Evolutionary conservation across 1,140 invertebrate genomes (phyloP), one percentile per base, ranked within the genome.

Genomic region (Prorops nasuta): DNA sequence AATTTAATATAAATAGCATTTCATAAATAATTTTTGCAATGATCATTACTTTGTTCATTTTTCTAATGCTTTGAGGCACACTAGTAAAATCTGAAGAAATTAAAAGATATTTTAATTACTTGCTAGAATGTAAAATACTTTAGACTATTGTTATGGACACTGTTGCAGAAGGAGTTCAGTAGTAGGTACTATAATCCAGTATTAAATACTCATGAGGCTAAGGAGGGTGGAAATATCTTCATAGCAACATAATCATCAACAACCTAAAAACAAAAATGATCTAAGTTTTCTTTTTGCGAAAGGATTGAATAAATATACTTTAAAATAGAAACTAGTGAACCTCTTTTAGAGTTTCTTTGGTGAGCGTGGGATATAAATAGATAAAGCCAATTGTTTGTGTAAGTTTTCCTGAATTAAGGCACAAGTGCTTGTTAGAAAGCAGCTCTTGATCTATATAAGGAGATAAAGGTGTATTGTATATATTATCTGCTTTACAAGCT

Each of bases 391-490:
- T 72, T 37, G 72, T 72, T 7, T 56, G 54, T 52, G 80, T 77
- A 22, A 94, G 71, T 68, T 89, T 90, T 45, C 69, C 70, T 16
- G 86, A 84, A 71, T 90, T 82, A 54, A 95, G 78, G 66, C 88
- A 82, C 36, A 94, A 79, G 71, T 92, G 86, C 63, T 88, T 87
- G 67, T 92, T 86, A 51, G 87, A 83, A 32, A 94, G 76, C 51
- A 90, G 77, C 67, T 94, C 91, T 64, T 85, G 82, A 57, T 90
- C 86, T 67, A 94, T 86, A 64, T 89, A 92, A 1, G 93, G 92
- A 49, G 90, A 90, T 0, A 96, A 77, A 19, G 92, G 92, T 37
- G 91, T 92, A 73, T 94, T 94, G 54, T 81, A 78, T 16, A 95
- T 84, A 34, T 79, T 80, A 76, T 90, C 86, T 55, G 79, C 78